These are phyloP conservation scores for Porphyrio hochstetteri DNA, from an alignment of 2,113 vertebrate species.

Conservation along the genomic window DNA sequence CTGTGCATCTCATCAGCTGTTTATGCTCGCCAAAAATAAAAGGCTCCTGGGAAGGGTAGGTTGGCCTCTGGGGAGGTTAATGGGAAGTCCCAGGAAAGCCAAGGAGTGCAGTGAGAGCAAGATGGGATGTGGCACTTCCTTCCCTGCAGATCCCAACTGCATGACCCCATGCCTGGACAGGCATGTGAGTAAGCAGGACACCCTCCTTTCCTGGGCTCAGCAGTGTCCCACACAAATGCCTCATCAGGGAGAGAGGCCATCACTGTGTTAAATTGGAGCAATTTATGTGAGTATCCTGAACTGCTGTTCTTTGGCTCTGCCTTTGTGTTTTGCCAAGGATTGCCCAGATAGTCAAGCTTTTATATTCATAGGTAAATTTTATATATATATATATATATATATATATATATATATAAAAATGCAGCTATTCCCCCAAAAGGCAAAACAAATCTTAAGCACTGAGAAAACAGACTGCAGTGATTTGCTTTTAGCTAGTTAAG, in stretches of 20 bases:
- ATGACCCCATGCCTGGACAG: accelerated
- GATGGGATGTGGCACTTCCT: not conserved
- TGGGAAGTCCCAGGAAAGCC: not conserved
- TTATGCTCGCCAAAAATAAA: not conserved
- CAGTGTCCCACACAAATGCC: not conserved
- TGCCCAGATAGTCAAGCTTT: not conserved
- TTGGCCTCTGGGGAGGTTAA: not conserved
- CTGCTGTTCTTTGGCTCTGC: not conserved
- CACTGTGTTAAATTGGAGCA: not conserved
- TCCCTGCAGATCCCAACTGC: not conserved
- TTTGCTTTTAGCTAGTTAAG: not conserved
- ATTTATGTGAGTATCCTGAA: not conserved
- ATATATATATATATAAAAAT: not conserved
- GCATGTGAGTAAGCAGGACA: not conserved
- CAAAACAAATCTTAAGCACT: not conserved
- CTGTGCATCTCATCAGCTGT: not conserved
- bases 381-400: not conserved
- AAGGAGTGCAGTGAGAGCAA: not conserved
- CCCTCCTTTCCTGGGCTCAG: not conserved
- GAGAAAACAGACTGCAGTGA: not conserved
- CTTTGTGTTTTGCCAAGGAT: not conserved
- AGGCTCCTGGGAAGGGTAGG: accelerated
- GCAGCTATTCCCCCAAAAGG: not conserved
- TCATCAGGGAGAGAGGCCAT: not conserved
- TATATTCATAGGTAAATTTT: not conserved